Evolutionary conservation across 2,797 vertebrate species (phyloP).

Genomic region (Synanceia verrucosa): DNA sequence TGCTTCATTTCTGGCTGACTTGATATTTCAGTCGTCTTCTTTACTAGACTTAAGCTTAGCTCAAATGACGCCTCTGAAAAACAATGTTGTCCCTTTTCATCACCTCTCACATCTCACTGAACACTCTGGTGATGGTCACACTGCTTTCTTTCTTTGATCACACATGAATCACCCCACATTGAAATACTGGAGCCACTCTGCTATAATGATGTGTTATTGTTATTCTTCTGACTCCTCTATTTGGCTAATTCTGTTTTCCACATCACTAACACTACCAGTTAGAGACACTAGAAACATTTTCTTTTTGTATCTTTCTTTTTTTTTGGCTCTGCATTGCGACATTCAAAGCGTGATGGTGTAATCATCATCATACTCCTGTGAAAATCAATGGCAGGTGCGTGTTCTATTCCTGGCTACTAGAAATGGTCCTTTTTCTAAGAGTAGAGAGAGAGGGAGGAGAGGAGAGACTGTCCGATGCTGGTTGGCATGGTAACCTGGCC

Average conservation of each 20-base stretch:
- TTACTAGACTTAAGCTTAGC: no score
- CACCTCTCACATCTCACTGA: slow-evolving; percentile 29
- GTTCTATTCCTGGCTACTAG: slow-evolving; percentile 82
- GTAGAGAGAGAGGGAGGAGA: slow-evolving; percentile 47
- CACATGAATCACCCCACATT: slow-evolving; percentile 19
- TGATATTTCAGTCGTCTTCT: no score
- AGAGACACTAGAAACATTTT: slow-evolving; percentile 36
- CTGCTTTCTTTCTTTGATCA: slow-evolving; percentile 22
- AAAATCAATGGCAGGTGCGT: slow-evolving; percentile 81
- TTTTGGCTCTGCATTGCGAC: slow-evolving; percentile 68
- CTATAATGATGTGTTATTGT: slow-evolving; percentile 29
- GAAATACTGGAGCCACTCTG: slow-evolving; percentile 24
- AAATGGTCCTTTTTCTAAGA: slow-evolving; percentile 76
- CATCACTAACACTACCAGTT: slow-evolving; percentile 23
- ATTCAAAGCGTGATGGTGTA: slow-evolving; percentile 68
- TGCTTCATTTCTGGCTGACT: background rate
- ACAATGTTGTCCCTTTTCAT: slow-evolving; percentile 11
- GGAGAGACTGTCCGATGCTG: slow-evolving; percentile 78
- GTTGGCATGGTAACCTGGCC: slow-evolving; percentile 87
- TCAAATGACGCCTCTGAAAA: slow-evolving; percentile 15
- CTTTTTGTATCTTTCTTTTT: slow-evolving; percentile 30
- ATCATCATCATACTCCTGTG: slow-evolving; percentile 71
- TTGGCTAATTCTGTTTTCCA: slow-evolving; percentile 45
- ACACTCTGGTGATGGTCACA: slow-evolving; percentile 7
- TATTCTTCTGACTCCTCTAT: slow-evolving; percentile 24